phyloP scores from a whole-genome alignment of 2,113 vertebrate genomes.

The Apodemus sylvaticus region DNA sequence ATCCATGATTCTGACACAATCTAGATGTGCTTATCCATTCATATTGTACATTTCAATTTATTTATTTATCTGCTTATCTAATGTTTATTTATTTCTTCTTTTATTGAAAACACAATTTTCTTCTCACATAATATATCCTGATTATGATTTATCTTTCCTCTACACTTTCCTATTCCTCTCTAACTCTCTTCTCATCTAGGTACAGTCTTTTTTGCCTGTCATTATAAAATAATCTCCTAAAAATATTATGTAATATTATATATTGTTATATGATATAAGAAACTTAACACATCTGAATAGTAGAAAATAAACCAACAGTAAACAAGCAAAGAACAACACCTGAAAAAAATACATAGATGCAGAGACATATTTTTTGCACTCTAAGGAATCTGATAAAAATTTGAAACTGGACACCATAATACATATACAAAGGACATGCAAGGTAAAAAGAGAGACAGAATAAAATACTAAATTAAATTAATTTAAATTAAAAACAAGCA shows the following conservation, averaged over 20 bases:
- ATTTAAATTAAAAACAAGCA: neutral
- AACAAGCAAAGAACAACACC: neutral
- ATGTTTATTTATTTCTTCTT: neutral
- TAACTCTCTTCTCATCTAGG: accelerated
- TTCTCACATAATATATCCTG: neutral
- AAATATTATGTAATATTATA: neutral
- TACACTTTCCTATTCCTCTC: neutral
- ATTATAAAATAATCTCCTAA: neutral
- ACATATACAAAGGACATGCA: neutral
- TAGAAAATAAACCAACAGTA: neutral
- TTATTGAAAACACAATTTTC: neutral
- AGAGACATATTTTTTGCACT: neutral
- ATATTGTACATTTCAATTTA: neutral
- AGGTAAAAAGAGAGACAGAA: neutral
- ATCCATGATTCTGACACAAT: neutral
- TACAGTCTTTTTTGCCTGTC: neutral
- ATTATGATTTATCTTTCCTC: neutral
- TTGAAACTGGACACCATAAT: neutral
- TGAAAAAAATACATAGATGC: neutral
- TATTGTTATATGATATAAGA: neutral
- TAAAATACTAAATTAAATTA: neutral
- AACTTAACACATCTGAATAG: neutral
- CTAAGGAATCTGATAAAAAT: neutral
- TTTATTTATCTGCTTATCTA: neutral
- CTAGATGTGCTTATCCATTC: neutral